Evolutionary conservation across 2,888 invertebrate species (phyloP), one percentile per base, ranked within the genome.

Genomic region (Rhyacophila evoluta): DNA sequence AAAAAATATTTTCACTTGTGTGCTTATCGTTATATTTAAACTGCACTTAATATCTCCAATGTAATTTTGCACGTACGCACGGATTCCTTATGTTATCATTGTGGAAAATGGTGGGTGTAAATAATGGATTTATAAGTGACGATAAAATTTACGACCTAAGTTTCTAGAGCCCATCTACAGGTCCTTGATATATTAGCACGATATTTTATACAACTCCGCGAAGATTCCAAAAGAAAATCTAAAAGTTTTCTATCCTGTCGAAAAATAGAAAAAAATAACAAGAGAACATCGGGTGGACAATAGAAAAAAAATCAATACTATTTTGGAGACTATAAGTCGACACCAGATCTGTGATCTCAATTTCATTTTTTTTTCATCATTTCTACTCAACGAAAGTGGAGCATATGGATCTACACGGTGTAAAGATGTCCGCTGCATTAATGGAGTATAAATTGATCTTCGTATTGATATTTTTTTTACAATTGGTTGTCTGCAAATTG

Each of bases 201-300:
- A 55, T 55, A 55, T 55, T 55, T 55, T 19, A 55, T 19, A 55
- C 15, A 55, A 25, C 55, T 55, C 19, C 55, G 19, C 19, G 55
- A 55, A 55, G 19, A 55, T 55, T 15, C 25, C 19, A 55, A 55
- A 55, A 25, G 55, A 55, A 55, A 55, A 55, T 55, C 55, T 55
- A 19, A 55, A 55, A 55, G 19, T 55, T 55, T 55, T 55, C 55
- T 19, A 25, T 10, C 19, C 10, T 19, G 10, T 19, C 55, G 55
- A 55, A 55, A 15, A 55, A 55, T 19, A 55, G 19, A 55, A 55
- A 55, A 19, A 19, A 19, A 55, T 19, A 55, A 33, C 15, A 55
- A 55, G 10, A 19, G 55, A 55, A 55, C 55, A 55, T 55, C 55
- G 55, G 55, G 19, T 55, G 55, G 55, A 1, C 1, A 19, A 55